phyloP scores from a whole-genome alignment of 2,113 vertebrate species.

The Balaenoptera acutorostrata region DNA sequence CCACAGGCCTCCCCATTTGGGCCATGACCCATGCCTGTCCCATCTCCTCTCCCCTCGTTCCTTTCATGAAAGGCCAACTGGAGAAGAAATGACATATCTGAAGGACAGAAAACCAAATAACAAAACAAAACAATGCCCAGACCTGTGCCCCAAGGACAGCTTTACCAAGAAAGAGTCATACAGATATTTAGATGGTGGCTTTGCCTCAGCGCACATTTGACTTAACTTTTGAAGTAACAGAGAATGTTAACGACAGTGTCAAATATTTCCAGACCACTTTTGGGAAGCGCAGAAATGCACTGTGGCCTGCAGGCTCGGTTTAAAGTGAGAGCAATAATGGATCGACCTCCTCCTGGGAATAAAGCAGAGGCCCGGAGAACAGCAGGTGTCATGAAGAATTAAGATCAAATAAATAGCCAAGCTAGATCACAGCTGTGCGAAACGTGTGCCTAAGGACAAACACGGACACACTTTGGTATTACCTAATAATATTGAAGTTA shows the following conservation, averaged over 20 bases:
- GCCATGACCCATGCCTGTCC: neutral
- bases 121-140: neutral
- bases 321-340: neutral
- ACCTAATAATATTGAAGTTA: neutral
- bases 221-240: neutral
- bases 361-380: neutral
- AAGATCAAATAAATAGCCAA: neutral
- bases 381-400: neutral
- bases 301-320: neutral
- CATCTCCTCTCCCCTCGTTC: neutral
- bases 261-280: neutral
- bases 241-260: neutral
- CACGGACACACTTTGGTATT: fast-evolving
- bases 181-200: neutral
- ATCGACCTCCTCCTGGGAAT: neutral
- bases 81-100: neutral
- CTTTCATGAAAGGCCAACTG: neutral
- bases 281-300: neutral
- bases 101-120: neutral
- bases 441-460: neutral
- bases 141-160: neutral
- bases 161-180: neutral
- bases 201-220: neutral
- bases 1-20: fast-evolving
- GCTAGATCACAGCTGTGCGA: neutral